phyloP scores from a whole-genome alignment of 2,113 vertebrate genomes.

The Casuarius casuarius region DNA sequence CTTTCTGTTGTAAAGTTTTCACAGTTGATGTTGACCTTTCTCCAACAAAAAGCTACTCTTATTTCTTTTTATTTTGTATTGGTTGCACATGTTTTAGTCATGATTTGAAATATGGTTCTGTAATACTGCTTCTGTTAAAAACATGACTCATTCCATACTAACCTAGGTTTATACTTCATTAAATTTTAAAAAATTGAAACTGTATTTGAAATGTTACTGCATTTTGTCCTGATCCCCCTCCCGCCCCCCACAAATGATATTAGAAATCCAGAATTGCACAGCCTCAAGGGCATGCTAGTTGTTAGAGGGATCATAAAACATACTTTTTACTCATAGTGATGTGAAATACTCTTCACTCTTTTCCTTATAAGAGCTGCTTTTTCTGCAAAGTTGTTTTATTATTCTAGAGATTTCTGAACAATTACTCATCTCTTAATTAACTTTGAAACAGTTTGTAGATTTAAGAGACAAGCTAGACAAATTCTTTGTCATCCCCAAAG shows the following conservation, averaged over 20 bases:
- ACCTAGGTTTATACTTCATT: conserved; percentile 65
- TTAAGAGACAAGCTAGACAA: not conserved
- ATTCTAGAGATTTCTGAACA: conserved; percentile 26
- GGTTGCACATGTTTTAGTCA: not conserved
- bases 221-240: conserved; percentile 58
- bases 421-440: conserved; percentile 47
- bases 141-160: conserved; percentile 60
- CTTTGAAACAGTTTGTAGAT: not conserved
- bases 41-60: not conserved
- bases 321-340: conserved; percentile 3
- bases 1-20: not conserved
- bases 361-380: conserved; percentile 11
- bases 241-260: conserved; percentile 29
- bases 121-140: conserved; percentile 63
- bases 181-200: conserved; percentile 62
- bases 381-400: not conserved
- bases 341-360: not conserved
- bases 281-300: conserved; percentile 54
- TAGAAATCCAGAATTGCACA: conserved; percentile 40
- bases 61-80: conserved; percentile 31
- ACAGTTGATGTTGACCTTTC: not conserved
- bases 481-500: not conserved
- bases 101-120: conserved; percentile 31
- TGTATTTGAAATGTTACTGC: conserved; percentile 48
- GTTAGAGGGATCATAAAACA: conserved; percentile 55